phyloP scores from a whole-genome alignment of 2,888 invertebrate genomes.

The Kryphioiulus occultus region DNA sequence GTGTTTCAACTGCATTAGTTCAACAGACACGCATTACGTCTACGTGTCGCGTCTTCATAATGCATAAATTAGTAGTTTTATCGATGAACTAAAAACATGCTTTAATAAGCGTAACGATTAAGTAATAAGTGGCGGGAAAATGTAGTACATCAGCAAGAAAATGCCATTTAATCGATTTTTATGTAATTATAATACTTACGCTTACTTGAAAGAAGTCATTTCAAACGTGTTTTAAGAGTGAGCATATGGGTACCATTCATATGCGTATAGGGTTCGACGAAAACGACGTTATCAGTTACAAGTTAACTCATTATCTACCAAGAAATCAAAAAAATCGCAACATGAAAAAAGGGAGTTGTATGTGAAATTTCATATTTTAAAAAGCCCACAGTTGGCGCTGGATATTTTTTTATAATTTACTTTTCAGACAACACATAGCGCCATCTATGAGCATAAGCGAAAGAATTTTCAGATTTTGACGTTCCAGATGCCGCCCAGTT shows the following conservation, averaged over 20 bases:
- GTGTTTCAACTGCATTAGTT: not conserved
- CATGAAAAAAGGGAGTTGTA: too few species aligned
- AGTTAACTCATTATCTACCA: too few species aligned
- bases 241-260: not conserved
- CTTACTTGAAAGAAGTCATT: not conserved
- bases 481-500: too few species aligned
- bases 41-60: not conserved
- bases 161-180: not conserved
- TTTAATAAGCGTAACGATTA: slow-evolving; percentile 23
- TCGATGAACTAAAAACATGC: slow-evolving; percentile 12
- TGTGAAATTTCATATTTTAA: too few species aligned
- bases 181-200: not conserved
- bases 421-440: not conserved
- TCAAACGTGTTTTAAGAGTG: not conserved
- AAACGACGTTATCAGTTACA: not conserved
- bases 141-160: not conserved
- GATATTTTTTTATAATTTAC: not conserved
- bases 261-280: not conserved
- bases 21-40: not conserved
- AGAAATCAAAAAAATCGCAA: too few species aligned
- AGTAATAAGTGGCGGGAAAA: slow-evolving; percentile 11
- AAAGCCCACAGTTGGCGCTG: not conserved
- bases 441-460: not conserved
- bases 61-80: slow-evolving; percentile 3
- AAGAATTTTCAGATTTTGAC: not conserved